Percentiles rank a stretch among this genome's conserved stretches.
phyloP scores from a whole-genome alignment of 2,797 vertebrate species.

The Anableps anableps region DNA sequence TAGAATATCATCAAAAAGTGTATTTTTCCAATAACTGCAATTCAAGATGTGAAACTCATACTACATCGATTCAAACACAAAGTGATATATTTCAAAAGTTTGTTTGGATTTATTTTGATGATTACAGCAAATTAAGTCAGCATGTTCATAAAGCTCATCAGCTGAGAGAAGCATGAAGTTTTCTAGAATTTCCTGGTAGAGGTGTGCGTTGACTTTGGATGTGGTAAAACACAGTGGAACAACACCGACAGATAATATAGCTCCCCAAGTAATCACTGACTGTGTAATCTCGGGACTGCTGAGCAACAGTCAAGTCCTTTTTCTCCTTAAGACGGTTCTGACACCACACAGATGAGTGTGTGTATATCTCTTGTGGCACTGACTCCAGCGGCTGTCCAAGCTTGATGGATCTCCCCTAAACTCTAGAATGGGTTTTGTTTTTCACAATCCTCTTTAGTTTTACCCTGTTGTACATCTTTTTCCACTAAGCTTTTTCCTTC shows the following conservation, averaged over 20 bases:
- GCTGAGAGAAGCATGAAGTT: background rate
- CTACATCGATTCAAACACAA: background rate
- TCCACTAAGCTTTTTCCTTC: background rate
- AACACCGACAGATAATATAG: background rate
- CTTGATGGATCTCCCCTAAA: background rate
- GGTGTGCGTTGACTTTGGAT: background rate
- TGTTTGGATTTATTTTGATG: background rate
- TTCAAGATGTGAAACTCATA: background rate
- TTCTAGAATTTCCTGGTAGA: background rate
- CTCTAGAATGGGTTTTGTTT: background rate
- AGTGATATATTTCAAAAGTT: background rate
- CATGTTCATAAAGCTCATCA: background rate
- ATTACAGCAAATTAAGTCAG: background rate
- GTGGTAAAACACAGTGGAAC: background rate
- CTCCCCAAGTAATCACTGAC: background rate
- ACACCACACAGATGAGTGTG: background rate
- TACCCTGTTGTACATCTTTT: background rate
- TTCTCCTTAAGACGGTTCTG: background rate
- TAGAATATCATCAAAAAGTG: background rate
- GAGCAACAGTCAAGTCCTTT: background rate
- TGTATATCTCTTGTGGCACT: background rate
- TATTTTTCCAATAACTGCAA: background rate
- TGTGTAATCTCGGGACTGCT: background rate
- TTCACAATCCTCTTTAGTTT: background rate
- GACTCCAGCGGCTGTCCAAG: background rate